Evolutionary conservation across 2,113 vertebrate species (phyloP).

Genomic region (Circaetus gallicus): DNA sequence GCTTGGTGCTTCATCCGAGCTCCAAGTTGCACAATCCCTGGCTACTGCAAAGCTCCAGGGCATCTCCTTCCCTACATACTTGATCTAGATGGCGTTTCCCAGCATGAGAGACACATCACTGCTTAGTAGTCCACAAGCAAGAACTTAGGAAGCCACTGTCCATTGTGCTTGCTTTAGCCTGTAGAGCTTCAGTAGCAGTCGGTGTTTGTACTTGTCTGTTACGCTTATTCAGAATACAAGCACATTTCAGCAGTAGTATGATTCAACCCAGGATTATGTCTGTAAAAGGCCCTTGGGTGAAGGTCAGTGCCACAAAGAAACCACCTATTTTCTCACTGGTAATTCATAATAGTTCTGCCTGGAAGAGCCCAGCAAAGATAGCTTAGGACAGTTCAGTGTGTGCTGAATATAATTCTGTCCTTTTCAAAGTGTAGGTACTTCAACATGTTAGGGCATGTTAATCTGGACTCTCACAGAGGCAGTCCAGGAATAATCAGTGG

Average conservation of each 20-base stretch:
- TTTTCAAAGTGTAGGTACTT: background rate
- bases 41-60: background rate
- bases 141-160: background rate
- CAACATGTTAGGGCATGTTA: background rate
- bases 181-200: background rate
- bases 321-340: background rate
- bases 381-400: background rate
- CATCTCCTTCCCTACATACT: background rate
- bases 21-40: background rate
- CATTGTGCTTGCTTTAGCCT: background rate
- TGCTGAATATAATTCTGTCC: background rate
- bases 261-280: background rate
- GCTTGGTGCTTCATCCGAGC: background rate
- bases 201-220: background rate
- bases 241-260: background rate
- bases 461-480: background rate
- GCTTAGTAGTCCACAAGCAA: background rate
- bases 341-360: background rate
- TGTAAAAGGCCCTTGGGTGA: background rate
- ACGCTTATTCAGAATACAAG: accelerated
- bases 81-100: background rate
- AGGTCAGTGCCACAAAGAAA: background rate
- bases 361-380: background rate
- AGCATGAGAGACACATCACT: background rate
- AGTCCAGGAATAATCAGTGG: background rate